A percentile compares a stretch with the other conserved stretches of the same genome.
phyloP scores from a whole-genome alignment of 2,888 invertebrate genomes.

The Dasysyrphus tricinctus region DNA sequence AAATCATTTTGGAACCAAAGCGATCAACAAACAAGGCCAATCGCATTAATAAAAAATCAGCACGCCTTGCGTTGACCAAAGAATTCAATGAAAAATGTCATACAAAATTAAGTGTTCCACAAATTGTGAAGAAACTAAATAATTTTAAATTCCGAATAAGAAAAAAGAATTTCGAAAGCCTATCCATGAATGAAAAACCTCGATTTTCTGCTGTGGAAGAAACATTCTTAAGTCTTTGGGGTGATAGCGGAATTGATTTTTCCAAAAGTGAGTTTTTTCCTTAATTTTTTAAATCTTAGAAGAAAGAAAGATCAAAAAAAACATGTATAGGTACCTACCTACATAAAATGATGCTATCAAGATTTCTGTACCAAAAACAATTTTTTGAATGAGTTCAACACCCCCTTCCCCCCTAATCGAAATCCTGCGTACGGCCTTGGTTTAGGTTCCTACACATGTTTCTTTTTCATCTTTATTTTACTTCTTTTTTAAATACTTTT shows the following conservation, averaged over 20 bases:
- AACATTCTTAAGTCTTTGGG: conserved; percentile 14
- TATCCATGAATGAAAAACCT: background rate
- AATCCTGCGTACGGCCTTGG: no score
- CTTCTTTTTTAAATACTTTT: background rate
- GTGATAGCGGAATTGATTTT: background rate
- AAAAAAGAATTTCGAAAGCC: conserved; percentile 17
- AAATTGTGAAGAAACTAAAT: conserved; percentile 21
- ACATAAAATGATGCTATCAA: no score
- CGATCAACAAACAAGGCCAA: background rate
- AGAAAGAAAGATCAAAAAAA: no score
- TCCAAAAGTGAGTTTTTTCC: conserved; percentile 1
- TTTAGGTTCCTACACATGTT: no score
- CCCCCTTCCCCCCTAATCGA: no score
- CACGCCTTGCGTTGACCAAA: background rate
- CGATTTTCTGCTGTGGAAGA: background rate
- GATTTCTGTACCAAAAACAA: no score
- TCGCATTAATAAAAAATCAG: background rate
- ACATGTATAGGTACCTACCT: no score
- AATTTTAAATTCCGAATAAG: conserved; percentile 22
- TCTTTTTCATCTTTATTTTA: background rate
- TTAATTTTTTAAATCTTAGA: no score
- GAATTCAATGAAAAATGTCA: conserved; percentile 8
- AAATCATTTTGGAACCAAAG: background rate
- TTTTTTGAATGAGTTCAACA: no score
- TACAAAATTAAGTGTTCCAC: conserved; percentile 3